A percentile compares a stretch with the other conserved stretches of the same genome.
Conservation (phyloP, 2,888 invertebrate species). For the Xylophagus ater region DNA sequence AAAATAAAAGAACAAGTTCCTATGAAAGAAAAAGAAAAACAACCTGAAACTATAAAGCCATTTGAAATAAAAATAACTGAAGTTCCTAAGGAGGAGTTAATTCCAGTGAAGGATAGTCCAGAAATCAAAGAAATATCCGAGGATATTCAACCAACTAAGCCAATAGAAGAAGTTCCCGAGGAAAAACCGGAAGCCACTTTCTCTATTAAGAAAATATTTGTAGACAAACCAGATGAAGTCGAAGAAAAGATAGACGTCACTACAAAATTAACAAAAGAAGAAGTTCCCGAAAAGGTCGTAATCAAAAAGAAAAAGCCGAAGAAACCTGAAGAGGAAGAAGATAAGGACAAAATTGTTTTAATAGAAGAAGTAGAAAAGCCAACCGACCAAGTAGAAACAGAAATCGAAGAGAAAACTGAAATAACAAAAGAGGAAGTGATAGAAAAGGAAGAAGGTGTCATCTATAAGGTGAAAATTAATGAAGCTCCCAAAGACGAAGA, state of each 20-base stretch:
- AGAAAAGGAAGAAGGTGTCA: slow-evolving; percentile 28
- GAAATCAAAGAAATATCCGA: not conserved
- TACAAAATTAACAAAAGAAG: too few species aligned
- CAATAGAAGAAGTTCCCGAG: slow-evolving; percentile 13
- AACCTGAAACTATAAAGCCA: slow-evolving; percentile 19
- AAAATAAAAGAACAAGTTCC: too few species aligned
- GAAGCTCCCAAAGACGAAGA: slow-evolving; percentile 11
- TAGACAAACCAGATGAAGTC: slow-evolving; percentile 22
- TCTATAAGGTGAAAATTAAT: too few species aligned
- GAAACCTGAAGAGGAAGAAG: slow-evolving; percentile 28
- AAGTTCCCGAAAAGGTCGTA: too few species aligned
- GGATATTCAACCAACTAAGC: slow-evolving; percentile 21
- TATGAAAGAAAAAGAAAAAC: slow-evolving; percentile 24
- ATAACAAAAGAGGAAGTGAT: slow-evolving; percentile 29
- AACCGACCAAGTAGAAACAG: slow-evolving; percentile 30
- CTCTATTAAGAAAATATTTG: too few species aligned
- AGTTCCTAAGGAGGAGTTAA: not conserved
- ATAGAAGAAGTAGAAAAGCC: slow-evolving; percentile 15
- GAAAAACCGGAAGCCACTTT: too few species aligned
- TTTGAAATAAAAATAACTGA: slow-evolving; percentile 1
- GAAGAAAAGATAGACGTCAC: slow-evolving; percentile 26
- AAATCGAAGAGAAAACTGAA: slow-evolving; percentile 13
- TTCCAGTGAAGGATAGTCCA: not conserved
- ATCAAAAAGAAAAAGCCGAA: slow-evolving; percentile 26
- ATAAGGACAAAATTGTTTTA: slow-evolving; percentile 26